These are phyloP conservation scores for Ageneiosus marmoratus DNA, from an alignment of 2,113 vertebrate species.

Conservation along the genomic window DNA sequence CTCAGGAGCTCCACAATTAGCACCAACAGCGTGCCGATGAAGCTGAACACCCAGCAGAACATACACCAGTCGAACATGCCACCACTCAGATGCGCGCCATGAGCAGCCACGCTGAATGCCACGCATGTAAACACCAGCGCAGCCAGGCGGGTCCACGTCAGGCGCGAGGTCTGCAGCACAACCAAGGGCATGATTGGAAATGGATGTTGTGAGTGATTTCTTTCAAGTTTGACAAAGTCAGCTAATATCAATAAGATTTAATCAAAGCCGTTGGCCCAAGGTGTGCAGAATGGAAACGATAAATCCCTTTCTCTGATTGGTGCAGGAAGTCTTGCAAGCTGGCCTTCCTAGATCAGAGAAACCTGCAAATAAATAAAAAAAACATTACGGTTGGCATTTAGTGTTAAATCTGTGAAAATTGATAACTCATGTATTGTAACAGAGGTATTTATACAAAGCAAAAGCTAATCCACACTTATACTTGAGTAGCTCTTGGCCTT, in stretches of 20 bases:
- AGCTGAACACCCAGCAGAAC: conserved; percentile 79
- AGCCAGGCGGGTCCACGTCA: conserved; percentile 35
- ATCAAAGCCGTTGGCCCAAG: background rate
- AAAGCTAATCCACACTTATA: background rate
- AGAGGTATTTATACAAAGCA: background rate
- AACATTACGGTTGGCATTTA: no score
- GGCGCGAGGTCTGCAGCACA: conserved; percentile 16
- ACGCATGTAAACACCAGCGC: conserved; percentile 47
- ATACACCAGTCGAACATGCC: conserved; percentile 68
- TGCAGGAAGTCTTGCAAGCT: background rate
- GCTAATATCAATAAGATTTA: background rate
- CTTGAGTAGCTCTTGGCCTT: background rate
- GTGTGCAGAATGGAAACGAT: background rate
- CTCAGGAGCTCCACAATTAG: conserved; percentile 69
- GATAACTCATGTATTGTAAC: no score
- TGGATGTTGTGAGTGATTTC: background rate
- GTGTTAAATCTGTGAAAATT: background rate
- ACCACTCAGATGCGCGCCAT: accelerated
- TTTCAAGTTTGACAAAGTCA: background rate
- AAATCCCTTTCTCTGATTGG: background rate
- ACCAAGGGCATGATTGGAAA: conserved; percentile 32
- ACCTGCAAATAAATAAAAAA: conserved; percentile 25
- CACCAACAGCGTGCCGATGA: conserved; percentile 71
- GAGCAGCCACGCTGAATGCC: conserved; percentile 71
- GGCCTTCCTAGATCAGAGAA: background rate